A percentile compares a stretch with the other conserved stretches of the same genome.
Conservation (phyloP, 2,888 invertebrate genomes). For the Onchidella celtica region DNA sequence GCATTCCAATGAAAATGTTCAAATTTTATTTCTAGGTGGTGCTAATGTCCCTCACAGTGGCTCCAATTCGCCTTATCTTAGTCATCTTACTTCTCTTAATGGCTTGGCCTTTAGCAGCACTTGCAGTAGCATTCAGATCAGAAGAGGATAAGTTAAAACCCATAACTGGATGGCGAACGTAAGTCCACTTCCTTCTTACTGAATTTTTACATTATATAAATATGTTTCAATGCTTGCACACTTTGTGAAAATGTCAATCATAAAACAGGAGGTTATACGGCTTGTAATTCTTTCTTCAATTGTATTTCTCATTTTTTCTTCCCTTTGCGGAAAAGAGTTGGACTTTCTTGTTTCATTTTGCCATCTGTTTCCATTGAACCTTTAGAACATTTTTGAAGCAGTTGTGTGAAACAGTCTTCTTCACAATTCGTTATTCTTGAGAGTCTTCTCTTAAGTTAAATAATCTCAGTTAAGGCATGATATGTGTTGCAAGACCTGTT, state of each 20-base stretch:
- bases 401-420: no score
- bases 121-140: slow-evolving; percentile 90
- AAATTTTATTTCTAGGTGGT: slow-evolving; percentile 85
- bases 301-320: not conserved
- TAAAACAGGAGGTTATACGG: not conserved
- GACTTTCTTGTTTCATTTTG: no score
- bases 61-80: slow-evolving; percentile 89
- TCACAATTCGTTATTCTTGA: no score
- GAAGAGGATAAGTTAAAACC: slow-evolving; percentile 90
- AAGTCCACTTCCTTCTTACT: slow-evolving; percentile 67
- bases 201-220: not conserved
- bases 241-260: not conserved
- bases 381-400: no score
- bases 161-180: slow-evolving; percentile 95
- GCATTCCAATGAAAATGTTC: no score
- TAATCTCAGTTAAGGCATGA: no score
- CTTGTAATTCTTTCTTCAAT: not conserved
- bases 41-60: slow-evolving; percentile 90
- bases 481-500: no score
- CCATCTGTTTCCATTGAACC: no score
- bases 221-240: not conserved
- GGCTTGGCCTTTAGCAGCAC: slow-evolving; percentile 91
- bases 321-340: no score
- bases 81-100: slow-evolving; percentile 89
- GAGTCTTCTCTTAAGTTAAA: no score